Percentiles rank a stretch among this genome's conserved stretches.
Evolutionary conservation across 2,797 vertebrate genomes (phyloP).

Genomic region (Garrulus glandarius): DNA sequence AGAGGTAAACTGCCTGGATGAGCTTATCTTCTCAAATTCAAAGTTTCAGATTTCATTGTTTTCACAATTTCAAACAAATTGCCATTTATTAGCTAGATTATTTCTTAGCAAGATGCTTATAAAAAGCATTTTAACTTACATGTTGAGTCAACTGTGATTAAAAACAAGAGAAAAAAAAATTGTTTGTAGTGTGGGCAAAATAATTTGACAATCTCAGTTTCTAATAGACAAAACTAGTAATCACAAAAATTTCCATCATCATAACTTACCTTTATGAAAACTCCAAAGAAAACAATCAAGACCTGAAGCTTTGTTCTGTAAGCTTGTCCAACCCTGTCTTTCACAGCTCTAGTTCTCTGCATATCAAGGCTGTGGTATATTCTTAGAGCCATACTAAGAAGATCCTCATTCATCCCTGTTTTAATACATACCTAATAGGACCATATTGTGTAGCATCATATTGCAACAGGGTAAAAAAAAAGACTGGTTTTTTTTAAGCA

Average conservation of each 20-base stretch:
- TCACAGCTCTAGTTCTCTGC: neutral
- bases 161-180: neutral
- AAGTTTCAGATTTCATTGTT: neutral
- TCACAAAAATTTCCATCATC: neutral
- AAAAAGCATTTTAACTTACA: neutral
- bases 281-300: neutral
- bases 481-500: neutral
- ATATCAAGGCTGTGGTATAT: neutral
- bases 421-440: neutral
- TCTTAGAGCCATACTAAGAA: neutral
- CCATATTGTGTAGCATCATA: neutral
- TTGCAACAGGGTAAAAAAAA: neutral
- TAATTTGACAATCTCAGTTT: neutral
- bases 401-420: neutral
- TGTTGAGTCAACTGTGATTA: neutral
- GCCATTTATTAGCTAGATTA: neutral
- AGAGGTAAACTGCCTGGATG: neutral
- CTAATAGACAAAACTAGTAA: neutral
- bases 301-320: neutral
- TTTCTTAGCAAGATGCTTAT: neutral
- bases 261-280: neutral
- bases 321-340: neutral
- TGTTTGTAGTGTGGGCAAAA: neutral
- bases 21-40: neutral
- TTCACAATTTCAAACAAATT: neutral